Conservation (phyloP, 2,797 vertebrate species). For the Catharus ustulatus region DNA sequence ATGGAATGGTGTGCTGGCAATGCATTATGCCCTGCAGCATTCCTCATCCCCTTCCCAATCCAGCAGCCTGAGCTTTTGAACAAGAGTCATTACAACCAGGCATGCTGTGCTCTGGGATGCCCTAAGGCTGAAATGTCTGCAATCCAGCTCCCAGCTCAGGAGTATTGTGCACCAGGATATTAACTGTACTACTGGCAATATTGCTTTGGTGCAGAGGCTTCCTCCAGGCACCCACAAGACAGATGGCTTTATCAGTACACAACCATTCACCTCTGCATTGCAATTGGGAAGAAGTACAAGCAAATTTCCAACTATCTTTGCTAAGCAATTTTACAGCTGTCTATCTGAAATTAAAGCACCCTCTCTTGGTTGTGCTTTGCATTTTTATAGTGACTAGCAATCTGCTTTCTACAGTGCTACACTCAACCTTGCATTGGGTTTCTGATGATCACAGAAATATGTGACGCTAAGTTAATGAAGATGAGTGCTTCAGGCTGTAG, state of each 20-base stretch:
- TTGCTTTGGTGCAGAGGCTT: constrained; percentile 38
- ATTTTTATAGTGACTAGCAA: constrained; percentile 22
- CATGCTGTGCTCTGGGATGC: background rate
- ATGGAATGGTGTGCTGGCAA: background rate
- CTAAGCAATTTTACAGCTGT: constrained; percentile 52
- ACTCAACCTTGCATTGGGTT: background rate
- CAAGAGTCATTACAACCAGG: background rate
- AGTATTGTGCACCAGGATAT: constrained; percentile 42
- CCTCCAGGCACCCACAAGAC: constrained; percentile 41
- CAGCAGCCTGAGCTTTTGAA: background rate
- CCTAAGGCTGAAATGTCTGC: background rate
- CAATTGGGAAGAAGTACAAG: constrained; percentile 29
- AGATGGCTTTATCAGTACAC: constrained; percentile 53
- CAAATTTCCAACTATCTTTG: constrained; percentile 28
- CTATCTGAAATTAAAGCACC: constrained; percentile 38
- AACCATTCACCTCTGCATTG: constrained; percentile 45
- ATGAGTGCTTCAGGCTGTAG: background rate
- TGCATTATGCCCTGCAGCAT: background rate
- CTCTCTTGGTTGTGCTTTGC: constrained; percentile 43
- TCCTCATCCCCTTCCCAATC: background rate
- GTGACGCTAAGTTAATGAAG: background rate
- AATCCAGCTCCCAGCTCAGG: background rate
- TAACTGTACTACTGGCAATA: constrained; percentile 34
- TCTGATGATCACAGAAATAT: background rate
- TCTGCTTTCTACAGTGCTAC: background rate